These are phyloP conservation scores for Eulemur macaco DNA, from an alignment of 2,113 vertebrate genomes.

Conservation along the genomic window DNA sequence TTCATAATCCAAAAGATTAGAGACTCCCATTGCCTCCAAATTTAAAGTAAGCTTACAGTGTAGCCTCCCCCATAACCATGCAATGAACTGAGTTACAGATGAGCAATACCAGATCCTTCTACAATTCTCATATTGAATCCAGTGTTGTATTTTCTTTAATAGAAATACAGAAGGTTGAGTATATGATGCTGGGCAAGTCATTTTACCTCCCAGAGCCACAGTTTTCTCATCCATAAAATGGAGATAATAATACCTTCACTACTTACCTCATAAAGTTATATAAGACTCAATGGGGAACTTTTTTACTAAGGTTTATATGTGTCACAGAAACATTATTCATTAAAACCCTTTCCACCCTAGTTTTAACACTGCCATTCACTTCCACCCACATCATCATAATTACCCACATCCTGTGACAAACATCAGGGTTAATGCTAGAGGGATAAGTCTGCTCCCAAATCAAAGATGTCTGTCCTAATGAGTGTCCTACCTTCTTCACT, in stretches of 20 bases:
- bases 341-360: not conserved
- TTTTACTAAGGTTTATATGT: not conserved
- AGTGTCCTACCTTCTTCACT: not conserved
- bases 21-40: not conserved
- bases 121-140: not conserved
- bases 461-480: not conserved
- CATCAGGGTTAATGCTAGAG: not conserved
- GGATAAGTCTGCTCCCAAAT: not conserved
- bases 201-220: not conserved
- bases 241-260: not conserved
- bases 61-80: not conserved
- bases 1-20: not conserved
- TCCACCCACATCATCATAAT: not conserved
- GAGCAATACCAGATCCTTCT: not conserved
- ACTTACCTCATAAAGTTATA: not conserved
- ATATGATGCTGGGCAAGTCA: not conserved
- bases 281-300: not conserved
- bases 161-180: not conserved
- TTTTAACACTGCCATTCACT: not conserved
- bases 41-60: not conserved
- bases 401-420: not conserved
- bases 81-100: not conserved
- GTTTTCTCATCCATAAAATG: not conserved
- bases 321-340: not conserved
- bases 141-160: not conserved